Percentiles rank a stretch among this genome's conserved stretches.
These are phyloP conservation scores for Melinaea marsaeus DNA, from an alignment of 2,888 invertebrate genomes.

Conservation along the genomic window DNA sequence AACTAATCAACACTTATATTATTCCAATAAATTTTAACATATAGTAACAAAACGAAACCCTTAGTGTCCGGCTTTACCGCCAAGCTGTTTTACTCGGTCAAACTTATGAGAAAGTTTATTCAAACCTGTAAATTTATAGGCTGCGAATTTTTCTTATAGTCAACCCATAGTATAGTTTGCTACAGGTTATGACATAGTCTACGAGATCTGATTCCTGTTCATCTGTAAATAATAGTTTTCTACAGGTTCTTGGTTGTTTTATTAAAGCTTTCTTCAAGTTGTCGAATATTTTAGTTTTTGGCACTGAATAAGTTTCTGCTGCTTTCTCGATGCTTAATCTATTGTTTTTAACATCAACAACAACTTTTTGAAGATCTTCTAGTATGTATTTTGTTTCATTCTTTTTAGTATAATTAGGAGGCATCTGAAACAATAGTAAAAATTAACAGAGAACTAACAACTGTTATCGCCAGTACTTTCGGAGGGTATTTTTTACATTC, in stretches of 20 bases:
- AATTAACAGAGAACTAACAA: neutral
- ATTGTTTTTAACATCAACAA: too few species aligned
- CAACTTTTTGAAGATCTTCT: too few species aligned
- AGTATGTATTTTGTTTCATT: too few species aligned
- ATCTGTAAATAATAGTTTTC: too few species aligned
- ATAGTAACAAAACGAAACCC: neutral
- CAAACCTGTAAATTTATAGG: constrained; percentile 24
- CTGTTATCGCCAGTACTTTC: too few species aligned
- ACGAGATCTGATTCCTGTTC: too few species aligned
- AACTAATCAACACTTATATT: neutral
- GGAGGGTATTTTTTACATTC: too few species aligned
- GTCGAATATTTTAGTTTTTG: too few species aligned
- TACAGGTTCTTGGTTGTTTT: too few species aligned
- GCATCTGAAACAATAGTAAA: constrained; percentile 15
- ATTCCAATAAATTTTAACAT: neutral
- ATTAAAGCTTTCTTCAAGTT: too few species aligned
- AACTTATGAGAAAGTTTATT: constrained; percentile 35
- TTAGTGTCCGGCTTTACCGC: constrained; percentile 23
- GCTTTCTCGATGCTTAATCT: too few species aligned
- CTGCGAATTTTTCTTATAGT: constrained; percentile 33
- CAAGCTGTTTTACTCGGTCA: constrained; percentile 31
- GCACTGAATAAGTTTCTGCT: too few species aligned
- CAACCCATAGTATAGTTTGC: constrained; percentile 37
- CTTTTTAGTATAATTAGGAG: constrained; percentile 21
- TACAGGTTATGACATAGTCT: neutral